Evolutionary conservation across 2,888 invertebrate genomes (phyloP).

Genomic region (Torymus aiolomorphi): DNA sequence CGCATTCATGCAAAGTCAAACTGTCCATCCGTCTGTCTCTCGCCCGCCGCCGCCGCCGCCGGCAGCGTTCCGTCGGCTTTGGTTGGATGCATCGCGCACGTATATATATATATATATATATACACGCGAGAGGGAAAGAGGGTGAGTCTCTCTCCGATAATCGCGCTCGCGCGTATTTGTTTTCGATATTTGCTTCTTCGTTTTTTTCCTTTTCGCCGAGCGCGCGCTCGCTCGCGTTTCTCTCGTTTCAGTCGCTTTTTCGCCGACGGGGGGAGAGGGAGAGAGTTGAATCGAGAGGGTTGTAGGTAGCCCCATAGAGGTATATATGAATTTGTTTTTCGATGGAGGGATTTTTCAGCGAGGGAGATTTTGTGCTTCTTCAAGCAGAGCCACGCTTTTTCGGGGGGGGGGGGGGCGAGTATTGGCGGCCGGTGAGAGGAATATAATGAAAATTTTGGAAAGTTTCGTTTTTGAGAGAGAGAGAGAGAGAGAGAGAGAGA

Average conservation of each 20-base stretch:
- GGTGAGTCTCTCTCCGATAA: slow-evolving; percentile 65
- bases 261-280: not conserved
- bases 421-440: not conserved
- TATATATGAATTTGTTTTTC: slow-evolving; percentile 38
- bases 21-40: slow-evolving; percentile 65
- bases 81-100: too few species aligned
- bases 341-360: slow-evolving; percentile 19
- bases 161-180: slow-evolving; percentile 64
- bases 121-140: too few species aligned
- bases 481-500: not conserved
- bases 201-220: slow-evolving; percentile 25
- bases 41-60: not conserved
- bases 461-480: not conserved
- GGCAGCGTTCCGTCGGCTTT: too few species aligned
- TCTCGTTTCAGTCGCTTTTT: slow-evolving; percentile 4
- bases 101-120: too few species aligned
- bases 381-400: not conserved
- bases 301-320: not conserved
- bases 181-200: slow-evolving; percentile 61
- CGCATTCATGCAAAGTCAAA: slow-evolving; percentile 76
- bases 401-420: not conserved
- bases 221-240: too few species aligned
- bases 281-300: not conserved
- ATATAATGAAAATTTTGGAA: slow-evolving; percentile 12
- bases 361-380: slow-evolving; percentile 16